A percentile compares a stretch with the other conserved stretches of the same genome.
These are phyloP conservation scores for Euura saliciscinereae DNA, from an alignment of 1,140 invertebrate genomes.

Conservation along the genomic window DNA sequence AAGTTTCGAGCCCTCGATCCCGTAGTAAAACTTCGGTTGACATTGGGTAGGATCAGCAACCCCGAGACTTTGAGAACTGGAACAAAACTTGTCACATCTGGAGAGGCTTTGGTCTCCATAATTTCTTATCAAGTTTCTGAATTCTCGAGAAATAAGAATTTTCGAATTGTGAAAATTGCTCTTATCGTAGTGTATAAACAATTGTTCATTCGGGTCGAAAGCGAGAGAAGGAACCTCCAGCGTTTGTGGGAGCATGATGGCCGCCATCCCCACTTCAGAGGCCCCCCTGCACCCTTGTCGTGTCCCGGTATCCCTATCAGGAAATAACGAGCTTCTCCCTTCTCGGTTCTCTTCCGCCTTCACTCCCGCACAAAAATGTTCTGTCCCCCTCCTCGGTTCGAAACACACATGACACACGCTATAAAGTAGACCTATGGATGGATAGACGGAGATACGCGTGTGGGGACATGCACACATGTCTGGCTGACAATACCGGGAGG, in stretches of 20 bases:
- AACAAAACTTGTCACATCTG: no score
- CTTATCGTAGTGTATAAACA: background rate
- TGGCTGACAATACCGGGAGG: background rate
- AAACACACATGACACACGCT: background rate
- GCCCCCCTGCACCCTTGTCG: conserved; percentile 14
- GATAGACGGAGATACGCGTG: background rate
- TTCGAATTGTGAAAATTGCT: background rate
- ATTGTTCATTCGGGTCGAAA: background rate
- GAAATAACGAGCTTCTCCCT: conserved; percentile 49
- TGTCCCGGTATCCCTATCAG: conserved; percentile 36
- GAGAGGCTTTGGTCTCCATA: no score
- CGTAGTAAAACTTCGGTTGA: no score
- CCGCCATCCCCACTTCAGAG: conserved; percentile 27
- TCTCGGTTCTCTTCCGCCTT: conserved; percentile 27
- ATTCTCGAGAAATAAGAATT: background rate
- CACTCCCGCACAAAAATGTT: conserved; percentile 19
- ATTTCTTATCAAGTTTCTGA: no score
- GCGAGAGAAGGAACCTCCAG: conserved; percentile 23
- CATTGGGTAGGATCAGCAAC: no score
- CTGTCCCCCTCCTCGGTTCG: background rate
- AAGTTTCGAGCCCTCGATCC: no score
- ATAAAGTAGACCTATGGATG: background rate
- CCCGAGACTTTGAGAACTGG: no score
- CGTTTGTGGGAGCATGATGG: conserved; percentile 44
- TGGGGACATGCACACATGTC: background rate